Evolutionary conservation across 1,140 invertebrate genomes (phyloP).

Genomic region (Drosophila arawakana): DNA sequence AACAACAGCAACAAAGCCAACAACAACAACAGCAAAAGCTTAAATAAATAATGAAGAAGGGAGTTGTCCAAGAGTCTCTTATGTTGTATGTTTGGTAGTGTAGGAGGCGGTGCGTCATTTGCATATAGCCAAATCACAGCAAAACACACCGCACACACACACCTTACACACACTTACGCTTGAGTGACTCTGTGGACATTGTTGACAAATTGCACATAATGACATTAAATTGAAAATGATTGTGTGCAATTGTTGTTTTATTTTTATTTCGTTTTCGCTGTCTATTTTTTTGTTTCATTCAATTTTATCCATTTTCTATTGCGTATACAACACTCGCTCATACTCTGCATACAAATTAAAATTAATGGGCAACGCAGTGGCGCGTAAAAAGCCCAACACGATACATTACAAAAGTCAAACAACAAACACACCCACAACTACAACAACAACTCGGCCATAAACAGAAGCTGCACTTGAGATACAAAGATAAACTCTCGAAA

Average conservation of each 20-base stretch:
- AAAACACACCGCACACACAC: conserved; percentile 29
- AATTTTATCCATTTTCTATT: conserved; percentile 34
- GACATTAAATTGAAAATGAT: conserved; percentile 84
- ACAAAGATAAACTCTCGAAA: background rate
- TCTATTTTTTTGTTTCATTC: conserved; percentile 3
- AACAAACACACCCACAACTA: conserved; percentile 27
- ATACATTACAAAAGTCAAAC: conserved; percentile 49
- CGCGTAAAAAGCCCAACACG: conserved; percentile 75
- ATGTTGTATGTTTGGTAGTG: background rate
- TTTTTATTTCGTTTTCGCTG: conserved; percentile 16
- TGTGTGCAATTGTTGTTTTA: conserved; percentile 80
- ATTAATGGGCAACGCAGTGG: conserved; percentile 77
- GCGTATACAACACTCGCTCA: conserved; percentile 25
- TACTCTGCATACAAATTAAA: conserved; percentile 75
- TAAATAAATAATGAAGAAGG: conserved; percentile 59
- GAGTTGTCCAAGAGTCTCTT: conserved; percentile 32
- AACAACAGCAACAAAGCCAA: conserved; percentile 48
- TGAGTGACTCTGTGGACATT: conserved; percentile 75
- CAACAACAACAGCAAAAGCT: conserved; percentile 47
- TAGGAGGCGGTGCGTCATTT: conserved; percentile 51
- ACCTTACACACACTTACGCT: conserved; percentile 39
- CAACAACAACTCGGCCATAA: conserved; percentile 41
- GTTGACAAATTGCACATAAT: conserved; percentile 84
- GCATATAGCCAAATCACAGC: conserved; percentile 60
- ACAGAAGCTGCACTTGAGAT: conserved; percentile 83